Evolutionary conservation across 2,888 invertebrate species (phyloP).

Genomic region (Temnothorax ravouxi): DNA sequence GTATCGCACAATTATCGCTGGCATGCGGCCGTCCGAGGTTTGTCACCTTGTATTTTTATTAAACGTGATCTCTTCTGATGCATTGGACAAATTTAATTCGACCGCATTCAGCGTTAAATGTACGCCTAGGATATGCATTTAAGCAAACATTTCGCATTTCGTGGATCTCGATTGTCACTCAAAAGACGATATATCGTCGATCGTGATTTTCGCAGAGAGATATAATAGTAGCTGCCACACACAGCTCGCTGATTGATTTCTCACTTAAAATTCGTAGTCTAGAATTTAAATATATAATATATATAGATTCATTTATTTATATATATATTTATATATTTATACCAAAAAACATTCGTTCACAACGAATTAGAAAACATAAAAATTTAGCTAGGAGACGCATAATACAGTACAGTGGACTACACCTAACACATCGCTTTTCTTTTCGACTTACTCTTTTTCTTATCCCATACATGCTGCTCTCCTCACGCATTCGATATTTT

Average conservation of each 20-base stretch:
- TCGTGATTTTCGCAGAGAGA: conserved; percentile 53
- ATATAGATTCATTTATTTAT: conserved; percentile 69
- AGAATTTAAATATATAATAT: conserved; percentile 76
- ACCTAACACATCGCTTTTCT: conserved; percentile 80
- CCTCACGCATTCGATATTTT: not conserved
- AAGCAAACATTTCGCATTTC: conserved; percentile 28
- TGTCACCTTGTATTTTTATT: not conserved
- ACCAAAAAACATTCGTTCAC: conserved; percentile 81
- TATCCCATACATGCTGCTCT: conserved; percentile 43
- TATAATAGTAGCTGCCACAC: conserved; percentile 75
- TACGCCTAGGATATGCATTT: not conserved
- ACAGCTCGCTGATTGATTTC: conserved; percentile 79
- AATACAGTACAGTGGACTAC: conserved; percentile 81
- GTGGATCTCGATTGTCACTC: conserved; percentile 69
- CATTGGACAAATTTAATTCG: not conserved
- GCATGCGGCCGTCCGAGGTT: not conserved
- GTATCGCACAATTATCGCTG: conserved; percentile 7
- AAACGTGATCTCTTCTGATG: not conserved
- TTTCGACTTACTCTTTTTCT: conserved; percentile 56
- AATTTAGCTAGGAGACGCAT: conserved; percentile 82
- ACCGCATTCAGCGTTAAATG: conserved; percentile 20
- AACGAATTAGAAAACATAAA: conserved; percentile 82
- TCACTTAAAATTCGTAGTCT: conserved; percentile 74
- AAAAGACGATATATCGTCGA: conserved; percentile 43
- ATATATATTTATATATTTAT: conserved; percentile 72